These are phyloP conservation scores for Holacanthella duospinosa DNA, from an alignment of 2,888 invertebrate species.

Conservation along the genomic window DNA sequence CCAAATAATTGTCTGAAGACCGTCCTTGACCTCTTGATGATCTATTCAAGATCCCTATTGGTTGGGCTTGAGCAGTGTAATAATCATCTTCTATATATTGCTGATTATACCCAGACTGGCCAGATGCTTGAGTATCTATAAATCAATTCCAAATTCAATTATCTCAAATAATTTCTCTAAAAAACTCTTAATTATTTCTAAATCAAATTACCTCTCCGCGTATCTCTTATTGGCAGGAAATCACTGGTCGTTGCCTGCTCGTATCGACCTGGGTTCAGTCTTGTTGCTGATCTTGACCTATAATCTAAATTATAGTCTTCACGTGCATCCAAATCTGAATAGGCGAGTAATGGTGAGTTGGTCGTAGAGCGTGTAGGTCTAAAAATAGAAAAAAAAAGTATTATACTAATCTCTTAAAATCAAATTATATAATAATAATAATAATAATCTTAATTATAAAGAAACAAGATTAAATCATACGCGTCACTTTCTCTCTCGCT, in stretches of 20 bases:
- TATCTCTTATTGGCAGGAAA: conserved; percentile 1
- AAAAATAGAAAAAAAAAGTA: neutral
- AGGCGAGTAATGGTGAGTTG: conserved; percentile 1
- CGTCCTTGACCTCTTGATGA: conserved; percentile 28
- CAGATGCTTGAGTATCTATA: neutral
- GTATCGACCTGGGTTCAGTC: conserved; percentile 2
- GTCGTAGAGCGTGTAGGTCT: neutral
- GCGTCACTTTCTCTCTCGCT: no score
- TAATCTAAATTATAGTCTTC: conserved; percentile 4
- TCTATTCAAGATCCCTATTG: conserved; percentile 48
- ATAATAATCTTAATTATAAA: no score
- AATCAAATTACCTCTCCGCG: neutral
- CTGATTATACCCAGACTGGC: neutral
- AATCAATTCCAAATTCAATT: neutral
- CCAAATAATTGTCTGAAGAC: conserved; percentile 53
- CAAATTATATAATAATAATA: neutral
- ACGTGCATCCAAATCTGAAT: conserved; percentile 2
- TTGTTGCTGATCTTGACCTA: conserved; percentile 5
- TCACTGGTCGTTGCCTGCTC: neutral
- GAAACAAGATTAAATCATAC: no score
- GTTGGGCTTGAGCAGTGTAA: conserved; percentile 60
- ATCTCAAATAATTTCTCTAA: neutral
- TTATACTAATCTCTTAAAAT: no score
- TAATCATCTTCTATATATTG: conserved; percentile 43
- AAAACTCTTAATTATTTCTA: no score